Evolutionary conservation across 2,113 vertebrate genomes (phyloP), one percentile per base, ranked within the genome.

Genomic region (Sporophila hypoxantha): DNA sequence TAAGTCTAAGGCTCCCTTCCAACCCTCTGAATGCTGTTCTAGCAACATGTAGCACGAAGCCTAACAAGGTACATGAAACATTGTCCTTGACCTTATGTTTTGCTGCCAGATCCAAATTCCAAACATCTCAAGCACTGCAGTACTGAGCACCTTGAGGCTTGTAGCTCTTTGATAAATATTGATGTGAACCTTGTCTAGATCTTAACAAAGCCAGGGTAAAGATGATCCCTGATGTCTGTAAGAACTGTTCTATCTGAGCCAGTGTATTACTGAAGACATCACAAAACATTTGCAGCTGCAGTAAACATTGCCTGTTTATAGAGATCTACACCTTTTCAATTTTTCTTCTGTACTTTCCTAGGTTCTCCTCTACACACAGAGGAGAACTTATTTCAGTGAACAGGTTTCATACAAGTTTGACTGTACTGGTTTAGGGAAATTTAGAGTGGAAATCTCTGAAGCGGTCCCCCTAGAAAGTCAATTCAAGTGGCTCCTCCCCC

Each of bases 401-500:
- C 8, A 32, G 36, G 10, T 53, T 61, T 42, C 52, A 59, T 32
- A 50, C 7, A 49, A 44, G 2, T 65, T 79, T 46, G 66, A 18
- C 12, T 39, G 20, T 20, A 32, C 17, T 55, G 16, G 6, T 27
- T 56, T n/a, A 27, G 32, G 32, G 13, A 71, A n/a, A 34, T 44
- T 21, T 34, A 27, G 4, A 23, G 10, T 3, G 5, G 23, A 42
- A 44, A 27, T 44, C 10, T 56, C 30, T 1, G 2, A 65, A 71
- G 3, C 3, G 2, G 6, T 56, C 17, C 8, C 22, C 14, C 13
- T 16, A 34, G 39, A 34, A 71, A 44, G 12, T 7, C 55, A 71
- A 56, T 55, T 34, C 30, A 27, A 42, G 13, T 1, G 0, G 3
- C 17, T 5, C 3, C 15, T 50, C 1, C 12, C 3, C 15, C 6